Base-by-base conservation (phyloP, 2,797 vertebrate species). In the Sebastiscus albofasciatus region DNA sequence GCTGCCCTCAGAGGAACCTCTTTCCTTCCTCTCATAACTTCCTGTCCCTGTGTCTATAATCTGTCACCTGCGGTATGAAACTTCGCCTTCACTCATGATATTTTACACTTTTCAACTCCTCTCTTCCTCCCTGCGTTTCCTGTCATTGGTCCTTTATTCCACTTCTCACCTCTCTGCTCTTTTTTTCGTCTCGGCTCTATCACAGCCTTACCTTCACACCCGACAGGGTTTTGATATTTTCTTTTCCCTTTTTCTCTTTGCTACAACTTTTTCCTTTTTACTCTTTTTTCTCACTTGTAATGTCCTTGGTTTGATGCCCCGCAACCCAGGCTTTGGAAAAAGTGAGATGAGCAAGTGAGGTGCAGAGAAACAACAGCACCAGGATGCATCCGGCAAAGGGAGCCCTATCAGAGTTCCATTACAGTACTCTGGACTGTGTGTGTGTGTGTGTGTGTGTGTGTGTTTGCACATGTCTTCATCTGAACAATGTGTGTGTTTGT, bases 301-400 rank as follows among this genome's bases (percentile, higher is more conserved):
- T 90, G 84, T 86, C 87, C 83, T 92, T 89, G 86, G 75, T 92
- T 92, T 90, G 82, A 87, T 90, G 75, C 62, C 74, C 77, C 60
- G 49, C 71, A 54, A 77, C 58, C 31, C 58, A 67, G 52, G 33
- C 72, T 72, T 1, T 5, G 36, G 22, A 59, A 70, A 78, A 84
- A 82, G 76, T 80, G 81, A 87, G 64, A 83, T 82, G 79, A 84
- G 46, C 9, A 22, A 85, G 77, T 75, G 62, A 75, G 73, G 67
- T 80, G 72, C 74, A 66, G 58, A 78, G 62, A 85, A 90, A 90
- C 79, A 85, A 83, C 80, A 86, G 90, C 83, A 92, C 83, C 80
- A 87, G 84, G 77, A 89, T 79, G 82, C 69, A 85, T 75, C 62
- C 67, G 46, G 72, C 65, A 80, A 83, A 81, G 55, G 36, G 62